Evolutionary conservation across 2,113 vertebrate genomes (phyloP).

Genomic region (Haemorhous mexicanus): DNA sequence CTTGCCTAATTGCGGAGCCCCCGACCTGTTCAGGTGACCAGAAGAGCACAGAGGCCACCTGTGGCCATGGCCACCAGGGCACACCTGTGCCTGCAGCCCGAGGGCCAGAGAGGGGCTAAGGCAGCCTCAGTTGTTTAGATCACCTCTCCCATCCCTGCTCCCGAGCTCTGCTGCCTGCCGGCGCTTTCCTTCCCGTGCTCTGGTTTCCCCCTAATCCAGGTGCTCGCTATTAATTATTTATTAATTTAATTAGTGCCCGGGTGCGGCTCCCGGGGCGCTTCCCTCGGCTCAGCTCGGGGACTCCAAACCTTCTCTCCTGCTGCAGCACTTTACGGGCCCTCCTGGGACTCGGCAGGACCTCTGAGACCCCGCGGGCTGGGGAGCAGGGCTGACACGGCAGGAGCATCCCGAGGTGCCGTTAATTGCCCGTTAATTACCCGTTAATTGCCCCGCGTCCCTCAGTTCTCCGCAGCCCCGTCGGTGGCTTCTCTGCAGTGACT

Average conservation of each 20-base stretch:
- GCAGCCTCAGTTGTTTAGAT: not conserved
- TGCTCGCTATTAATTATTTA: no score
- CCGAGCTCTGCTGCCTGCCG: not conserved
- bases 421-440: not conserved
- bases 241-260: not conserved
- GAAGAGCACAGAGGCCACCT: no score
- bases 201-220: not conserved
- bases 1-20: not conserved
- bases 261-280: not conserved
- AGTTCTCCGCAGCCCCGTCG: not conserved
- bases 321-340: not conserved
- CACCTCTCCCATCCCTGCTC: not conserved
- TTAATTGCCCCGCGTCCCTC: not conserved
- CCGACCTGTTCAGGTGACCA: fast-evolving
- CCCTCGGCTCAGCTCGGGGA: not conserved
- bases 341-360: not conserved
- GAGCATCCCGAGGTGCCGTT: not conserved
- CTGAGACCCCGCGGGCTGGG: not conserved
- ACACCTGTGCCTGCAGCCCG: fast-evolving
- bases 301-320: not conserved
- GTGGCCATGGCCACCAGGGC: not conserved
- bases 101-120: not conserved
- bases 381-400: fast-evolving
- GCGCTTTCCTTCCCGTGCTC: not conserved
- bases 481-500: not conserved